A percentile compares a stretch with the other conserved stretches of the same genome.
phyloP scores from a whole-genome alignment of 2,797 vertebrate species.

The Acipenser ruthenus region DNA sequence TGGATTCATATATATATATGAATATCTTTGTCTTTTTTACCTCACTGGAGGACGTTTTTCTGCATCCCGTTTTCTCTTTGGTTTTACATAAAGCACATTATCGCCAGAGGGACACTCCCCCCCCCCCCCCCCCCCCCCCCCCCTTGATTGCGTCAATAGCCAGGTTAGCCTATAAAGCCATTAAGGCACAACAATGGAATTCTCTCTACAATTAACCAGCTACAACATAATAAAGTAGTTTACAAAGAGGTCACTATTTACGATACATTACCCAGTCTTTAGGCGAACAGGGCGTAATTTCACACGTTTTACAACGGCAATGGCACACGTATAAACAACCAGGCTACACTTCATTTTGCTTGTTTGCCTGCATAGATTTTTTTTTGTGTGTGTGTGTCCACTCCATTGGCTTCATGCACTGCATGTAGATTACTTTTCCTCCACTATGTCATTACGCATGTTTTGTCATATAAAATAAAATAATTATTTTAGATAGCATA shows the following conservation, averaged over 20 bases:
- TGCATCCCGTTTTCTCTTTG: background rate
- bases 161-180: conserved; percentile 69
- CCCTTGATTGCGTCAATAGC: conserved; percentile 54
- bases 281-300: conserved; percentile 72
- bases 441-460: background rate
- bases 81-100: conserved; percentile 11
- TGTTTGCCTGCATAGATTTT: conserved; percentile 1
- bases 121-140: conserved; percentile 46
- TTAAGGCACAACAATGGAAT: conserved; percentile 72
- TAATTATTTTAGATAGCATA: background rate
- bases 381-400: background rate
- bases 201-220: conserved; percentile 76
- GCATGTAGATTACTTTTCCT: background rate
- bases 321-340: conserved; percentile 51
- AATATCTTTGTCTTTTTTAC: background rate
- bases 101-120: background rate
- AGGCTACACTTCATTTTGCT: conserved; percentile 30
- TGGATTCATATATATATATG: too few relatives aligned
- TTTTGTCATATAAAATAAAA: background rate
- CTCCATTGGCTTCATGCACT: background rate
- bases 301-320: conserved; percentile 65
- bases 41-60: background rate
- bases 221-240: conserved; percentile 78
- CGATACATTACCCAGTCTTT: conserved; percentile 74
- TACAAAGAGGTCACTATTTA: conserved; percentile 71